Evolutionary conservation across 2,113 vertebrate species (phyloP), one percentile per base, ranked within the genome.

Genomic region (Lamprologus lemairii): DNA sequence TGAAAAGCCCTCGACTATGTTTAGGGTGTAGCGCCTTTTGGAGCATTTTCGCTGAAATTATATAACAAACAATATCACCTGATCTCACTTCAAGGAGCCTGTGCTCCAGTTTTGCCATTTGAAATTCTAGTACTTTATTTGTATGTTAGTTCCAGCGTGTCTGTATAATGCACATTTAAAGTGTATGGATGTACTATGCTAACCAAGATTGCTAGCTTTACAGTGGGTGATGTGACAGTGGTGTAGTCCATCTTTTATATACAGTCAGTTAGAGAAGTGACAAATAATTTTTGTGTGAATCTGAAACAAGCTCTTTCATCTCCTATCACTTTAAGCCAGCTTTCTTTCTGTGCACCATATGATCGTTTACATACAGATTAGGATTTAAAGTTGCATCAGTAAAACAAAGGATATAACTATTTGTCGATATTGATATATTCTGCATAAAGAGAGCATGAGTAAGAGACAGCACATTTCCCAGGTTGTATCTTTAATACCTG

Each of bases 401-500:
- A 9, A 33, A 73, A 81, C 51, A 58, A 79, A 85, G 35, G 16
- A 83, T 73, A n/a, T 37, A 1, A 40, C 3, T 28, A 28, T 84
- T 21, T 83, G 58, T 83, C 8, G 3, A 89, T 81, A 31, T 57
- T 28, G 12, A 26, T 28, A 80, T n/a, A 82, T 45, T 10, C 58
- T 12, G 26, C 10, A 75, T 65, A 85, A 31, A 79, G 53, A 55
- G 12, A 71, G 55, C 55, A 79, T 17, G 21, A 83, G 47, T 28
- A 78, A 51, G 45, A 78, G 60, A 88, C 31, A 19, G 87, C 23
- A 19, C 26, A 90, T 91, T 91, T 94, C 84, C 84, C 87, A 82
- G 63, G 85, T 79, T 58, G 53, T 31, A 11, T 54, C 55, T 85
- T 81, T 94, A 90, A 94, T 94, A 87, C 92, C 83, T 87, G 85